A percentile compares a stretch with the other conserved stretches of the same genome.
phyloP scores from a whole-genome alignment of 2,888 invertebrate genomes.

The Hypselothyrea guttata region DNA sequence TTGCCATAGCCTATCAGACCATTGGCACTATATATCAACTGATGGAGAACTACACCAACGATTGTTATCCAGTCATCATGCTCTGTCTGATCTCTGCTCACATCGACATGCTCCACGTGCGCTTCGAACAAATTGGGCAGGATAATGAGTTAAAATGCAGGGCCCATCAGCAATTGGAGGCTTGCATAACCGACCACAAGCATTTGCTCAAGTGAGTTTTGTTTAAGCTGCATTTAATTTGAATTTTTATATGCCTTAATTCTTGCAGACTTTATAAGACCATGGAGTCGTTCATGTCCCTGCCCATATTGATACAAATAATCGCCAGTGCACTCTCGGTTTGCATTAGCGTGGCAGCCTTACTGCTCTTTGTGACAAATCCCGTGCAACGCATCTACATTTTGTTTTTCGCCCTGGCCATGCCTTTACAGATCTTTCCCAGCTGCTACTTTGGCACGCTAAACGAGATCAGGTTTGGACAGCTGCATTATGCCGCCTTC shows the following conservation, averaged over 20 bases:
- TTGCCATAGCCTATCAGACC: constrained; percentile 64
- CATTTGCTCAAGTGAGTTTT: constrained; percentile 44
- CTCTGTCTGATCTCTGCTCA: constrained; percentile 66
- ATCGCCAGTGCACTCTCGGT: constrained; percentile 50
- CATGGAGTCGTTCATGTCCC: constrained; percentile 62
- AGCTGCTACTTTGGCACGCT: constrained; percentile 68
- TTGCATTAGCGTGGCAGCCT: constrained; percentile 50
- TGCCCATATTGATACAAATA: constrained; percentile 66
- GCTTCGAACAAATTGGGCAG: constrained; percentile 57
- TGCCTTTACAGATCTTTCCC: constrained; percentile 63
- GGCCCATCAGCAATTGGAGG: constrained; percentile 39
- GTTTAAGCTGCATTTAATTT: neutral
- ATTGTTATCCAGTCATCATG: constrained; percentile 62
- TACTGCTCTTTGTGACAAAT: constrained; percentile 56
- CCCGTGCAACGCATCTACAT: constrained; percentile 54
- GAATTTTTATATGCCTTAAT: neutral
- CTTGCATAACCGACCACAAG: constrained; percentile 68
- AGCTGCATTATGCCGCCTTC: constrained; percentile 58
- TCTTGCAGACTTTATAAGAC: constrained; percentile 44
- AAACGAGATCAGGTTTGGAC: constrained; percentile 48
- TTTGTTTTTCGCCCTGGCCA: constrained; percentile 43
- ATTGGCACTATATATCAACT: constrained; percentile 52
- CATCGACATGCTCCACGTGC: constrained; percentile 52
- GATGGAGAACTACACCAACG: constrained; percentile 58
- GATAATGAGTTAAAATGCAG: constrained; percentile 8